phyloP scores from a whole-genome alignment of 2,113 vertebrate species.

The Baryphthengus martii region DNA sequence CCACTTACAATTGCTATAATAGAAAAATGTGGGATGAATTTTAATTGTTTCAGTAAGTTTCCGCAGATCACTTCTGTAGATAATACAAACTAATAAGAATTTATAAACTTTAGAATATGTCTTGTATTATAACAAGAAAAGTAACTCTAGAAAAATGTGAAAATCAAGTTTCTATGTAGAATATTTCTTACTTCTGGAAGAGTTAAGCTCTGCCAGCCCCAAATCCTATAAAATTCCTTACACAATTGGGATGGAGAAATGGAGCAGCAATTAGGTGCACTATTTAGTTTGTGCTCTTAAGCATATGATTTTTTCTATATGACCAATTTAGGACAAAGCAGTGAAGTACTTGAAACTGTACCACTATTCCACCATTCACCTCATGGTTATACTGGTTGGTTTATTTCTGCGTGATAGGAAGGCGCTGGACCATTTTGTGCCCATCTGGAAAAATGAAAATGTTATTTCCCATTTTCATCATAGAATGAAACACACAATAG shows the following conservation, averaged over 20 bases:
- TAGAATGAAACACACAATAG: not conserved
- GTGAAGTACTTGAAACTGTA: not conserved
- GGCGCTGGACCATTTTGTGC: not conserved
- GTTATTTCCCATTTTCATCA: not conserved
- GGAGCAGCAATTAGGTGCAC: not conserved
- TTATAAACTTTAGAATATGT: not conserved
- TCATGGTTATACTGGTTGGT: not conserved
- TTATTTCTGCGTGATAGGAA: not conserved
- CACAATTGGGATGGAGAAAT: not conserved
- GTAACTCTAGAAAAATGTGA: not conserved
- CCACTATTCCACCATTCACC: not conserved
- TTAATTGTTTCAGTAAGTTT: not conserved
- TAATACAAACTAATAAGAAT: not conserved
- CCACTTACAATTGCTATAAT: not conserved
- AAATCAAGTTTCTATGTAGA: not conserved
- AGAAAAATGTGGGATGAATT: not conserved
- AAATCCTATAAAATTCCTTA: not conserved
- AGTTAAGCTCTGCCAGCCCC: not conserved
- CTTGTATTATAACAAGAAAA: not conserved
- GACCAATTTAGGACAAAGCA: not conserved
- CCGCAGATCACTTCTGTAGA: not conserved
- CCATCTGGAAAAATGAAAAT: not conserved
- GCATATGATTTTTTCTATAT: not conserved
- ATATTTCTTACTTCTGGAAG: not conserved
- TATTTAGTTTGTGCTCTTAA: not conserved